A percentile compares a stretch with the other conserved stretches of the same genome.
These are phyloP conservation scores for Vireo griseus DNA, from an alignment of 2,797 vertebrate genomes.

Conservation along the genomic window DNA sequence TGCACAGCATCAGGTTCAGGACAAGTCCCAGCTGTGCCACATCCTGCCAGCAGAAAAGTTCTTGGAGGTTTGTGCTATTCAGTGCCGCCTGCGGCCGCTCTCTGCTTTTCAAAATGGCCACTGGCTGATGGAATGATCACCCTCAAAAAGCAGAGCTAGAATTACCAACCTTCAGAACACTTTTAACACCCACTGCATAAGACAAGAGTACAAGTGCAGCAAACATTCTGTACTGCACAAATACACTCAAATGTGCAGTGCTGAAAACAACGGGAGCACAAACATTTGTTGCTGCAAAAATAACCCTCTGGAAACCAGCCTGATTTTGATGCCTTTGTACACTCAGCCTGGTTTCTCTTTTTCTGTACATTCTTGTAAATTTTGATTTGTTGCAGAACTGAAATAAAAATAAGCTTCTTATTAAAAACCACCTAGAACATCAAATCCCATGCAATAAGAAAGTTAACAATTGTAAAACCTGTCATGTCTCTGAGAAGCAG, in stretches of 20 bases:
- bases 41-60: background rate
- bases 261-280: rapidly evolving
- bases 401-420: slow-evolving; percentile 75
- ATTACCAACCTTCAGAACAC: background rate
- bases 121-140: background rate
- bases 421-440: slow-evolving; percentile 78
- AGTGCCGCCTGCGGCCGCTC: too few relatives aligned
- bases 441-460: slow-evolving; percentile 75
- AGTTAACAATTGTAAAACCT: slow-evolving; percentile 81
- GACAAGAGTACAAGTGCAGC: background rate
- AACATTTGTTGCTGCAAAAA: background rate
- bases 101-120: background rate
- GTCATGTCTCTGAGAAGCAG: slow-evolving; percentile 80
- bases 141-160: background rate
- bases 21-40: background rate
- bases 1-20: rapidly evolving
- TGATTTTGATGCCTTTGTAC: background rate
- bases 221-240: background rate
- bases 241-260: background rate
- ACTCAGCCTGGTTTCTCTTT: slow-evolving; percentile 32
- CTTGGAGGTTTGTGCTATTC: background rate
- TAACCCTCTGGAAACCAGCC: background rate
- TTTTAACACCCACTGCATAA: background rate
- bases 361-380: slow-evolving; percentile 1
- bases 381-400: slow-evolving; percentile 55